Evolutionary conservation across 2,797 vertebrate species (phyloP), one percentile per base, ranked within the genome.

Genomic region (Sebastes trivittatus): DNA sequence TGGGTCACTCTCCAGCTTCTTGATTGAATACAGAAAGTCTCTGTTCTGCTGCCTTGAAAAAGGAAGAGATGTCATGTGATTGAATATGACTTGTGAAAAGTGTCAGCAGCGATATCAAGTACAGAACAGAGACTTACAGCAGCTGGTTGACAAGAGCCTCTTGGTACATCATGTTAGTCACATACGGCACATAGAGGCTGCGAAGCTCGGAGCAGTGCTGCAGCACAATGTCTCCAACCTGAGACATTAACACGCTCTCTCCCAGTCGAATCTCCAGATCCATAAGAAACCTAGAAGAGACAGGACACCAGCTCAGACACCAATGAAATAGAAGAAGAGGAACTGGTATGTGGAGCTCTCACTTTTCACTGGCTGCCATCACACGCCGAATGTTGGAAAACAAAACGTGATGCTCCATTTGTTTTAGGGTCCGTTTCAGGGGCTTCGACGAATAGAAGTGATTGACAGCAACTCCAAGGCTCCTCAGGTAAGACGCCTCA

Each of bases 131-230:
- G n/a, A 83, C 96, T 92, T 81, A 97, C 96, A 94, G 80, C 75
- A 97, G 92, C 67, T 92, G 92, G 11, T 88, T 89, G 76, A 96
- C 58, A 0, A 96, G 92, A 9, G 92, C 87, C 86, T 97, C 96
- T 82, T 97, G 96, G 89, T 96, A 97, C 94, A 94, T 96, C 95
- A 97, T 96, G 88, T 97, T 97, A 3, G 92, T 97, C 77, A 97
- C 92, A 56, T 97, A 97, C 0, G 96, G 96, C 69, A 96, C 93
- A 20, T 97, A 97, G 55, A 95, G 94, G 0, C 82, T 30, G 11
- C 62, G 88, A 67, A 97, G 96, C 16, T 64, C 75, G 1, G 88
- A 70, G 29, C 89, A 90, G 70, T 96, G 96, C 30, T 74, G 77
- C 10, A 97, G 90, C 10, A 97, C 89, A 6, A 96, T 22, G 56